These are phyloP conservation scores for Epizoanthus scotinus DNA, from an alignment of 92 coral and sea anemone genomes.

Conservation along the genomic window DNA sequence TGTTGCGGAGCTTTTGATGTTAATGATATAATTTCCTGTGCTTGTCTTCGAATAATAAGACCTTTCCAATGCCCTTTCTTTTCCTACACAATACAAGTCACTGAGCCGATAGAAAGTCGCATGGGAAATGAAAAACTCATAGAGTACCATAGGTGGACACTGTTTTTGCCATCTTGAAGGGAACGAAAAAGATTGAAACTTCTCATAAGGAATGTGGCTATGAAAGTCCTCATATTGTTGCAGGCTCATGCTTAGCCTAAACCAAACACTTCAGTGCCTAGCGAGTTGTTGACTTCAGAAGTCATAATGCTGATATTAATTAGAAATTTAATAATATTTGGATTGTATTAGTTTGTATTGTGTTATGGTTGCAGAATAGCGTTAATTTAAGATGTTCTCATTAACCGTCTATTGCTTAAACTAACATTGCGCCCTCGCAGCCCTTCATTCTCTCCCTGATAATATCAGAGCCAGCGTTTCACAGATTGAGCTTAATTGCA, in stretches of 20 bases:
- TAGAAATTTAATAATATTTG: conserved; percentile 64
- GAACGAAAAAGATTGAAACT: background rate
- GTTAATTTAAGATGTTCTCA: conserved; percentile 43
- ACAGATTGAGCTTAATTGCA: conserved; percentile 96
- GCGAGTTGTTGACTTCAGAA: conserved; percentile 54
- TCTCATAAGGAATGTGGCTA: background rate
- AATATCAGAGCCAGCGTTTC: conserved; percentile 58
- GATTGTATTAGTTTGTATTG: conserved; percentile 65
- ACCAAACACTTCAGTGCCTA: conserved; percentile 23
- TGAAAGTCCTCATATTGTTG: background rate
- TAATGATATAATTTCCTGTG: conserved; percentile 99
- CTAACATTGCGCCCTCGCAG: conserved; percentile 48
- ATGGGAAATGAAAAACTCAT: conserved; percentile 58
- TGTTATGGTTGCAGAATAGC: conserved; percentile 36
- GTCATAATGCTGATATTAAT: conserved; percentile 64
- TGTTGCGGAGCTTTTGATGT: conserved; percentile 76
- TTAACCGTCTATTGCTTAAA: conserved; percentile 65
- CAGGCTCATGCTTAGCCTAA: background rate
- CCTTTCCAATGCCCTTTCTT: conserved; percentile 79
- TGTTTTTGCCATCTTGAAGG: background rate
- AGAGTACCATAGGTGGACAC: conserved; percentile 43
- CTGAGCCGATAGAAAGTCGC: conserved; percentile 65
- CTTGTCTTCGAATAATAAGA: conserved; percentile 87
- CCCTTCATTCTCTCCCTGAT: conserved; percentile 26
- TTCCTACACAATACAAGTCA: conserved; percentile 64